A percentile compares a stretch with the other conserved stretches of the same genome.
phyloP scores from a whole-genome alignment of 2,113 vertebrate species.

The Otis tarda region DNA sequence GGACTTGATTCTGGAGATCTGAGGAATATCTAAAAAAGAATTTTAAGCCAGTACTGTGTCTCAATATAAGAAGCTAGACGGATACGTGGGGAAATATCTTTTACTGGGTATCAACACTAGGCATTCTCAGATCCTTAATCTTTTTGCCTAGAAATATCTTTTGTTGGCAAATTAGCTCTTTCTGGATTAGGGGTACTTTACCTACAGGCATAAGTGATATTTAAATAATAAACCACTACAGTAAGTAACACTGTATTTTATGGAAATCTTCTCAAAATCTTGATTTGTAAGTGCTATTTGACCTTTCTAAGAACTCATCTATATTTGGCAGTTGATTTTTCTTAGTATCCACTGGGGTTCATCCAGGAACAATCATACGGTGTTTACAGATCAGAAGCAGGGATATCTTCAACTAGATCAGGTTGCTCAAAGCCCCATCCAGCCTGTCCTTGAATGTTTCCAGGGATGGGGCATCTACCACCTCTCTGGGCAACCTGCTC shows the following conservation, averaged over 20 bases:
- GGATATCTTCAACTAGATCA: too few relatives aligned
- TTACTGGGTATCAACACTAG: background rate
- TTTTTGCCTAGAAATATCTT: background rate
- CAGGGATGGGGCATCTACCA: too few relatives aligned
- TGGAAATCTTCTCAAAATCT: background rate
- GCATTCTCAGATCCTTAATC: background rate
- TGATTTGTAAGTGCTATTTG: background rate
- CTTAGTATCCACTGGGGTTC: background rate
- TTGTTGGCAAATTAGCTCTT: background rate
- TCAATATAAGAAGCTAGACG: background rate
- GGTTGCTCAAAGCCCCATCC: too few relatives aligned
- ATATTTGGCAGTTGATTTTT: background rate
- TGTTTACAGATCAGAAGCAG: background rate
- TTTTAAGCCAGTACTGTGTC: background rate
- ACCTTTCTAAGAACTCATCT: background rate
- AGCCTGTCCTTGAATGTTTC: too few relatives aligned
- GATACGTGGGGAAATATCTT: background rate
- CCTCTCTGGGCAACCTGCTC: too few relatives aligned
- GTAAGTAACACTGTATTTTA: accelerated
- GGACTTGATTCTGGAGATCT: background rate
- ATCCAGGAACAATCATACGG: accelerated
- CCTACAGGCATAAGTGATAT: background rate
- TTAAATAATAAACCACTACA: background rate
- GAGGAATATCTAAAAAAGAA: background rate
- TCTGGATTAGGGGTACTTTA: background rate